Base-by-base conservation (phyloP, 2,797 vertebrate genomes). In the Petrocephalus sullivani region DNA sequence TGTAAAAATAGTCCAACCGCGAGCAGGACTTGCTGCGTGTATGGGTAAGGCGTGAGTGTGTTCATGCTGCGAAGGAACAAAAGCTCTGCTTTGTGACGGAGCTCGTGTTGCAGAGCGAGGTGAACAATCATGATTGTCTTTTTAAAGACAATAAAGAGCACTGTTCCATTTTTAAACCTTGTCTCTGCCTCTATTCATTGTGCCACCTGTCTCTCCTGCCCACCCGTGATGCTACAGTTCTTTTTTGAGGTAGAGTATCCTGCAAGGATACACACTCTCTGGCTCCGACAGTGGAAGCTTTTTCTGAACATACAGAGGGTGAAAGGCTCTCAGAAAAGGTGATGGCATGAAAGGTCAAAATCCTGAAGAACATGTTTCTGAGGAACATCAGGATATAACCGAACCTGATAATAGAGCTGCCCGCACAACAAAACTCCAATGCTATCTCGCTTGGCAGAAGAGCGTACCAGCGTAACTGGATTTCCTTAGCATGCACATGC, bases 81-180 rank as follows among this genome's bases (percentile, higher is more conserved):
- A 71, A 71, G 64, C 64, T 71, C 64, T 71, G 12, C 28, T 71
- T 71, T 71, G 64, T 71, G 64, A 71, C 0, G 64, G 64, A 71
- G 28, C 12, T 71, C 16, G 4, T 37, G 64, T 28, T 71, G 28
- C 28, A 37, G 64, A 37, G 28, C 4, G 28, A 71, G 64, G 64
- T 37, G 64, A 71, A 71, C 64, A 71, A 71, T 71, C 64, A 71
- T 37, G 64, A 71, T 71, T 71, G 64, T 37, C 28, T 71, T 71
- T 71, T 71, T 71, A 71, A 71, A 37, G 64, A 71, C 64, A 71
- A 71, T 71, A 37, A 71, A 71, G 64, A 71, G 64, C 64, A 71
- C 64, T 71, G 64, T 71, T 71, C 64, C 64, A 37, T 71, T 71
- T 71, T 71, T 71, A 71, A 71, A 37, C 64, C 64, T 37, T 6